Evolutionary conservation across 1,140 invertebrate genomes (phyloP).

Genomic region (Uloborus diversus): DNA sequence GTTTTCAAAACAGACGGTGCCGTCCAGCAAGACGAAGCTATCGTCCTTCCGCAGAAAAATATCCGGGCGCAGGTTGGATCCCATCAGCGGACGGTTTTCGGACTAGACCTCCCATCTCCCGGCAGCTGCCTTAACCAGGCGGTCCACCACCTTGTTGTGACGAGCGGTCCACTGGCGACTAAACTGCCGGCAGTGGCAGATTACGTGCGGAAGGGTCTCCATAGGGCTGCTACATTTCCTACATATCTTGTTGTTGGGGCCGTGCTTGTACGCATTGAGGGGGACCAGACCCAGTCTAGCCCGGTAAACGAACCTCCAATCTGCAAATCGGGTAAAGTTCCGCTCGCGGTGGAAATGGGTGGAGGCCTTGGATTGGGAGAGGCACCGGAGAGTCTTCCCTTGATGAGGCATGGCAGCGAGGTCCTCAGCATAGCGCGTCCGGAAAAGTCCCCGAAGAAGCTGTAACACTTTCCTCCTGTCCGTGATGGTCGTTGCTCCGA

Average conservation of each 20-base stretch:
- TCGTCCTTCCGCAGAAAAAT: neutral
- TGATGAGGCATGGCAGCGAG: neutral
- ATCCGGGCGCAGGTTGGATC: neutral
- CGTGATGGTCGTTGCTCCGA: neutral
- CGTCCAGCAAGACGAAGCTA: neutral
- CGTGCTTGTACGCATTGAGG: neutral
- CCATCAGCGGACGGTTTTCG: neutral
- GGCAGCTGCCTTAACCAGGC: neutral
- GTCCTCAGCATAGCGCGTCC: neutral
- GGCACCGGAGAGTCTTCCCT: neutral
- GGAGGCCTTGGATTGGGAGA: neutral
- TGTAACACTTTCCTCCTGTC: neutral
- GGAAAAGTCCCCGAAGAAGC: neutral
- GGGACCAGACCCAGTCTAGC: neutral
- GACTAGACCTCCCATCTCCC: neutral
- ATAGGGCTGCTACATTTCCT: neutral
- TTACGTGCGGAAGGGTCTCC: neutral
- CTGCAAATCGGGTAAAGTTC: too few species aligned
- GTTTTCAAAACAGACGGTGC: neutral
- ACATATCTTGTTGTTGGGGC: neutral
- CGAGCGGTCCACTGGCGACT: neutral
- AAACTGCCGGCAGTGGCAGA: neutral
- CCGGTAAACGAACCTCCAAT: neutral
- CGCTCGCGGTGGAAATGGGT: neutral
- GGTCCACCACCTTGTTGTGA: neutral